Evolutionary conservation across 2,113 vertebrate species (phyloP).

Genomic region (Macrotus californicus): DNA sequence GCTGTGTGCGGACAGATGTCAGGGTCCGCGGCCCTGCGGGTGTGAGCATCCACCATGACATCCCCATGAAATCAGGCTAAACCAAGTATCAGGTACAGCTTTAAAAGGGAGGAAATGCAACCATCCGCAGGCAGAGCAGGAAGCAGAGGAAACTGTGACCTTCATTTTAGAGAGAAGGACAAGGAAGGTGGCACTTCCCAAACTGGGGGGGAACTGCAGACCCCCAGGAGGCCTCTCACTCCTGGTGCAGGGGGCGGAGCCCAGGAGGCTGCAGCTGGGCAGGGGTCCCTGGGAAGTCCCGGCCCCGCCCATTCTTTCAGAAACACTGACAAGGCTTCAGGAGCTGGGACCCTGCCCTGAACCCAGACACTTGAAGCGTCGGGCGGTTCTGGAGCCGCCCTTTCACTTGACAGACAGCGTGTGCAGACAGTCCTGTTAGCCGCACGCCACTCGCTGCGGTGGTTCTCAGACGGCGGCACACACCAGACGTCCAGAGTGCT

Average conservation of each 20-base stretch:
- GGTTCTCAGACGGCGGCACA: fast-evolving
- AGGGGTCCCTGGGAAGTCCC: fast-evolving
- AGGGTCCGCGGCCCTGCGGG: background rate
- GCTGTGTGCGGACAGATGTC: background rate
- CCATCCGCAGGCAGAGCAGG: background rate
- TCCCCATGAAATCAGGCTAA: background rate
- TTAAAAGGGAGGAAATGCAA: background rate
- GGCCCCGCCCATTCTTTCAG: background rate
- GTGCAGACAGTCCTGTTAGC: fast-evolving
- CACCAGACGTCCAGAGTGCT: background rate
- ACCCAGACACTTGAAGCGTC: fast-evolving
- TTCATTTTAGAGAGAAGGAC: background rate
- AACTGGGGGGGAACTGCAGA: fast-evolving
- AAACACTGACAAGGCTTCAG: no score
- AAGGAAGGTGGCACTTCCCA: background rate
- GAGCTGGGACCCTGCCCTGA: background rate
- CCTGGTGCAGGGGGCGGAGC: no score
- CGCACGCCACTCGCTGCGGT: fast-evolving
- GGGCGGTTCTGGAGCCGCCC: no score
- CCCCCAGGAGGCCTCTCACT: background rate
- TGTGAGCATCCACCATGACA: no score
- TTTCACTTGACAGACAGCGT: fast-evolving
- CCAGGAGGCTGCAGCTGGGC: no score
- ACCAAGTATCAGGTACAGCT: background rate
- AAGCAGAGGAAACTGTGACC: background rate